phyloP scores from a whole-genome alignment of 2,113 vertebrate species.

The Lampris megalopsis region DNA sequence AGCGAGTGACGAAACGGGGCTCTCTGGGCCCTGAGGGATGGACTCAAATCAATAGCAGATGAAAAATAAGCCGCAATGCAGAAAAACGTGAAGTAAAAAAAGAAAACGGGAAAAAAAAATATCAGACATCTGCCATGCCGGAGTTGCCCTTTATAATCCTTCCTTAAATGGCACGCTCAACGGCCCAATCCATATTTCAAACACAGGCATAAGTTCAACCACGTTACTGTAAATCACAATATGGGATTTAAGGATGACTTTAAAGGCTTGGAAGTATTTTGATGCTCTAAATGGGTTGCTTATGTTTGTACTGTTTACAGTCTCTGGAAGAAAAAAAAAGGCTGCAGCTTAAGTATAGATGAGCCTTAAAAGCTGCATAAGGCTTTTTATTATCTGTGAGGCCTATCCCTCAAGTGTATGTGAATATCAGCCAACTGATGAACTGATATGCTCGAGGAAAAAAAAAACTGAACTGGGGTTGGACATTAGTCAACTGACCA shows the following conservation, averaged over 20 bases:
- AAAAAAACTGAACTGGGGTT: conserved; percentile 7
- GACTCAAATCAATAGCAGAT: conserved; percentile 82
- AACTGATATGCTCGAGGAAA: conserved; percentile 33
- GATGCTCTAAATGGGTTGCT: conserved; percentile 33
- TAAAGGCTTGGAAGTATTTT: conserved; percentile 31
- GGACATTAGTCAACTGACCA: conserved; percentile 13
- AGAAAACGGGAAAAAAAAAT: conserved; percentile 19
- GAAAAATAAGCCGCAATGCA: conserved; percentile 70
- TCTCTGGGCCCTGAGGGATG: conserved; percentile 39
- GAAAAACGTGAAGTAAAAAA: conserved; percentile 45
- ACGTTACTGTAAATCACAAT: conserved; percentile 34
- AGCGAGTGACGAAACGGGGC: conserved; percentile 61
- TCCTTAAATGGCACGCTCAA: conserved; percentile 46
- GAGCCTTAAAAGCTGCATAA: conserved; percentile 1
- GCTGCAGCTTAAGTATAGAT: conserved; percentile 40
- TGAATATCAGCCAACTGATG: conserved; percentile 42
- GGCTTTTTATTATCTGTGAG: conserved; percentile 10
- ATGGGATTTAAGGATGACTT: conserved; percentile 46
- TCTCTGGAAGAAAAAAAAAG: conserved; percentile 20
- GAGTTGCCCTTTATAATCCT: conserved; percentile 57
- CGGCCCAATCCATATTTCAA: conserved; percentile 49
- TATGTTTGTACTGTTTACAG: conserved; percentile 23
- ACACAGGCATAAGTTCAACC: conserved; percentile 49
- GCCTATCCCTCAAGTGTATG: conserved; percentile 37
- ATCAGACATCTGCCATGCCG: conserved; percentile 59